phyloP scores from a whole-genome alignment of 2,113 vertebrate genomes.

The Protomyctophum bolini region DNA sequence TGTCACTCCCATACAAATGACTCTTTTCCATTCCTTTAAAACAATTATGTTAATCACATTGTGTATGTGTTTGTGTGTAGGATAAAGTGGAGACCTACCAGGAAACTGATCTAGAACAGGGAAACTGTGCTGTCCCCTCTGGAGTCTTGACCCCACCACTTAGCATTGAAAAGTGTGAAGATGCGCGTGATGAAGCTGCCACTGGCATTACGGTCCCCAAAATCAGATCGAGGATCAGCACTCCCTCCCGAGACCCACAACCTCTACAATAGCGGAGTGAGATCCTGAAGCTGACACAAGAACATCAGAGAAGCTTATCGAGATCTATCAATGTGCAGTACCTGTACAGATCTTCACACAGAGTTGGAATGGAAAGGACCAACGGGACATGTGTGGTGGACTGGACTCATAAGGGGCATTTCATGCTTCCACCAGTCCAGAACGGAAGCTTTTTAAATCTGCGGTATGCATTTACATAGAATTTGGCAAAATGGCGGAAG shows the following conservation, averaged over 20 bases:
- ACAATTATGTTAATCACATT: too few species aligned
- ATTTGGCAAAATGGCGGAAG: constrained; percentile 4
- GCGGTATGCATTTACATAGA: neutral
- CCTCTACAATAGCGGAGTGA: neutral
- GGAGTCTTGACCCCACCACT: constrained; percentile 92
- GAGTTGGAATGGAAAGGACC: neutral
- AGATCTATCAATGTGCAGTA: constrained; percentile 1
- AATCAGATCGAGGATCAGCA: constrained; percentile 44
- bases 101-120: constrained; percentile 80
- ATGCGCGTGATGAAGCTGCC: neutral
- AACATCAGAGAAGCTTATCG: neutral
- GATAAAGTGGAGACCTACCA: constrained; percentile 87
- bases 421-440: neutral
- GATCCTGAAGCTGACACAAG: constrained; percentile 8
- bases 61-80: constrained; percentile 63
- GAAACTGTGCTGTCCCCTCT: constrained; percentile 81
- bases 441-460: constrained; percentile 8
- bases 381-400: neutral
- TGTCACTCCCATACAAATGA: too few species aligned
- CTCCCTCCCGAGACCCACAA: constrained; percentile 5
- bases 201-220: constrained; percentile 9
- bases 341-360: neutral
- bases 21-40: too few species aligned
- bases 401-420: neutral
- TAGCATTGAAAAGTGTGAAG: constrained; percentile 85